Evolutionary conservation across 2,113 vertebrate species (phyloP).

Genomic region (Pogona vitticeps): DNA sequence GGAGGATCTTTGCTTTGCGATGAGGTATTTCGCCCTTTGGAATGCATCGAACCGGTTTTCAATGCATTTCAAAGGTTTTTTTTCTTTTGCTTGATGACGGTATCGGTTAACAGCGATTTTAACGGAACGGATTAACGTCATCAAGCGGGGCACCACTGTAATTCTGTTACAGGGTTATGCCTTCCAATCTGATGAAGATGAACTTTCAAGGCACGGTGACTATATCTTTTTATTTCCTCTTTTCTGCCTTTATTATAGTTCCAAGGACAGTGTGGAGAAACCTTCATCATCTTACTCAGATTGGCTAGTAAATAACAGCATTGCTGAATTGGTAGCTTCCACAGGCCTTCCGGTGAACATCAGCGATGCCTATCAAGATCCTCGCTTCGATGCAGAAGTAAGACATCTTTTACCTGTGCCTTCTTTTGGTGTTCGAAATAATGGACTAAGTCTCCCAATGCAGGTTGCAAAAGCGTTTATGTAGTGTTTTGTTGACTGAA

Average conservation of each 20-base stretch:
- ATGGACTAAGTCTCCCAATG: not conserved
- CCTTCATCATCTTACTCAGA: slow-evolving; percentile 89
- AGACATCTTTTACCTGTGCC: slow-evolving; percentile 41
- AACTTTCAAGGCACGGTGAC: slow-evolving; percentile 17
- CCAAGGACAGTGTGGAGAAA: slow-evolving; percentile 95
- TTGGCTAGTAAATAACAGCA: slow-evolving; percentile 98
- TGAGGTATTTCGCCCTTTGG: too few relatives aligned
- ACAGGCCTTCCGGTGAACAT: slow-evolving; percentile 98
- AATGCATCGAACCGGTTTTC: too few relatives aligned
- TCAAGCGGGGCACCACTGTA: too few relatives aligned
- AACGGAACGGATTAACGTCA: too few relatives aligned
- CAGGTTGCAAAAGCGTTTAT: not conserved
- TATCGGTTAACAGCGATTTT: too few relatives aligned
- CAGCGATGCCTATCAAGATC: slow-evolving; percentile 96
- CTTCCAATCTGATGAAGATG: slow-evolving; percentile 9
- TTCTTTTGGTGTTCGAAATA: not conserved
- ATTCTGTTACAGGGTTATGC: slow-evolving; percentile 10
- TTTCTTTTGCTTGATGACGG: too few relatives aligned
- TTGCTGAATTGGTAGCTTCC: slow-evolving; percentile 96
- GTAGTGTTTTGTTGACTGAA: not conserved
- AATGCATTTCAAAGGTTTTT: too few relatives aligned
- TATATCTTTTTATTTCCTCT: slow-evolving; percentile 48
- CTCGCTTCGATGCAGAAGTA: slow-evolving; percentile 97
- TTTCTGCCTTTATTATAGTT: slow-evolving; percentile 75
- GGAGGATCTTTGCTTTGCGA: too few relatives aligned